phyloP scores from a whole-genome alignment of 2,888 invertebrate genomes.

The Diaprepes abbreviatus region DNA sequence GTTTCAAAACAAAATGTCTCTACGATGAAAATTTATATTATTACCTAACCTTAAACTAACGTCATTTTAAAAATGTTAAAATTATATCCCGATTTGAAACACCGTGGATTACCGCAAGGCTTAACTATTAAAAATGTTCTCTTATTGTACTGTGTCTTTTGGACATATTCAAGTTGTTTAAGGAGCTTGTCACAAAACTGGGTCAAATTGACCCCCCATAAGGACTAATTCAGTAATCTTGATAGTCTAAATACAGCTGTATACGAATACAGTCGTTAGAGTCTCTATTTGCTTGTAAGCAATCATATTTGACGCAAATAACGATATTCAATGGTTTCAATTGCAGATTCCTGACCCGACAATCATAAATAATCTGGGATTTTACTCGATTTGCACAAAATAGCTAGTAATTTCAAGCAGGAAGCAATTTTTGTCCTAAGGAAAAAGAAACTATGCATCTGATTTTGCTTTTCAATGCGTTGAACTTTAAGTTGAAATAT shows the following conservation, averaged over 20 bases:
- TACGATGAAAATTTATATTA: too few relatives aligned
- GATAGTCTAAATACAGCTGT: neutral
- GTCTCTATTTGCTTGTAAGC: neutral
- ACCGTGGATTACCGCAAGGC: too few relatives aligned
- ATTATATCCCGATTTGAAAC: too few relatives aligned
- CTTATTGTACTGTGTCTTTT: too few relatives aligned
- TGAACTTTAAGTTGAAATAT: too few relatives aligned
- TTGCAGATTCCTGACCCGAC: constrained; percentile 2
- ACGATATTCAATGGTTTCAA: neutral
- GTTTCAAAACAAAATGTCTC: too few relatives aligned
- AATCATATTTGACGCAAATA: constrained; percentile 19
- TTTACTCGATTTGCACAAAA: constrained; percentile 6
- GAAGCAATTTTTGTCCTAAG: neutral
- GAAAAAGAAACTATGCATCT: neutral
- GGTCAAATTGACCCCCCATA: neutral
- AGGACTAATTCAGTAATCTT: neutral
- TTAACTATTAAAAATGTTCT: too few relatives aligned
- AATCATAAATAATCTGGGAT: constrained; percentile 11
- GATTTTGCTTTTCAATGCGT: too few relatives aligned
- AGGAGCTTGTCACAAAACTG: neutral
- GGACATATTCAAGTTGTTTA: too few relatives aligned
- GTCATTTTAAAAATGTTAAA: too few relatives aligned
- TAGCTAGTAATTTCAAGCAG: neutral
- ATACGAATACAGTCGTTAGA: neutral
- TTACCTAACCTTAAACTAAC: too few relatives aligned